These are phyloP conservation scores for Nyctibius bracteatus DNA, from an alignment of 2,113 vertebrate species.

Conservation along the genomic window DNA sequence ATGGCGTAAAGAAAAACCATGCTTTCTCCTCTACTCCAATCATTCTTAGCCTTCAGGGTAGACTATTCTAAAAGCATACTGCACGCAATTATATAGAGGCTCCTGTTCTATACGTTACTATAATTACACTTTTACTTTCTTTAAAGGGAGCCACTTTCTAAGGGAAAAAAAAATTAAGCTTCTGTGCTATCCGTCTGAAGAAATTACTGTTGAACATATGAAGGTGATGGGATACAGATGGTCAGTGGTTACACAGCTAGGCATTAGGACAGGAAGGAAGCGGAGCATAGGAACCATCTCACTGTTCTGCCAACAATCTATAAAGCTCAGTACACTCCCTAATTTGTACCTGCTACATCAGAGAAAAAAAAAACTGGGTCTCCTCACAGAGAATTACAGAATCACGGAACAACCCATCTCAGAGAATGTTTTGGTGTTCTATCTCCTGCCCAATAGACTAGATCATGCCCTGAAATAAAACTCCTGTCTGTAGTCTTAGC, in stretches of 20 bases:
- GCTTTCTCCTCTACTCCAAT: background rate
- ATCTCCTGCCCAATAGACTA: background rate
- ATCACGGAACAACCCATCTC: background rate
- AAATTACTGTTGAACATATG: background rate
- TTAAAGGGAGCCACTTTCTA: background rate
- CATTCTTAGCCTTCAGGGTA: background rate
- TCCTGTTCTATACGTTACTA: background rate
- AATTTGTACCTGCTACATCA: background rate
- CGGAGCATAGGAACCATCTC: background rate
- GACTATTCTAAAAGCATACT: background rate
- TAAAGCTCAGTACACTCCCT: background rate
- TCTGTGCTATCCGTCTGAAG: background rate
- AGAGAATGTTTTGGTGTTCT: background rate
- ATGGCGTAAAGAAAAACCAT: background rate
- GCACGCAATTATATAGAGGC: background rate
- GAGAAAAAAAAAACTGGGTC: background rate
- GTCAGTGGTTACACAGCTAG: background rate
- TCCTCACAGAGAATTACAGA: background rate
- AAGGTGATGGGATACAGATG: background rate
- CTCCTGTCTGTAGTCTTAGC: background rate
- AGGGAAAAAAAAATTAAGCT: background rate
- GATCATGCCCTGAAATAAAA: background rate
- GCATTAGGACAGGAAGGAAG: background rate
- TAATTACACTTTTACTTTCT: background rate
- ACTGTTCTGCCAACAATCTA: background rate